A percentile compares a stretch with the other conserved stretches of the same genome.
These are phyloP conservation scores for Henicopernis longicauda DNA, from an alignment of 2,113 vertebrate genomes.

Conservation along the genomic window DNA sequence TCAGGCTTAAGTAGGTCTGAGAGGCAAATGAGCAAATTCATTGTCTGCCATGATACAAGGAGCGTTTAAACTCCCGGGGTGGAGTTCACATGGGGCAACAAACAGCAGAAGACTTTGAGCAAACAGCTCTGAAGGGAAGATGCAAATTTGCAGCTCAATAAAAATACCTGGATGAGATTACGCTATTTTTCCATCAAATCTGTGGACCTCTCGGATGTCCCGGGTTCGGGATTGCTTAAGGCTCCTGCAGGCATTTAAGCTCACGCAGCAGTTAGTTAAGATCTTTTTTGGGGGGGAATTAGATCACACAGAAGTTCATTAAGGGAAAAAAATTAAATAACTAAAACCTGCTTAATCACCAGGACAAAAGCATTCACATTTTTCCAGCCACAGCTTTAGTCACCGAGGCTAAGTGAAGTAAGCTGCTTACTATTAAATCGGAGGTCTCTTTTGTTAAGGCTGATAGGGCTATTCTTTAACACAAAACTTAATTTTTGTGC, in stretches of 20 bases:
- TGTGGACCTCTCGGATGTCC: neutral
- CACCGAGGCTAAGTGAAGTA: neutral
- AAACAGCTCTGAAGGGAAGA: neutral
- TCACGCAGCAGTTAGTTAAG: neutral
- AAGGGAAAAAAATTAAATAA: neutral
- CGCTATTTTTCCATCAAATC: neutral
- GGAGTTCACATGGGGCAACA: neutral
- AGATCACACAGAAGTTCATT: neutral
- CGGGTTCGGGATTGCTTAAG: neutral
- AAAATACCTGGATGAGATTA: neutral
- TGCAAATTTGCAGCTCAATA: neutral
- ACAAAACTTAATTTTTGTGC: neutral
- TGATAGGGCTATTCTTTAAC: neutral
- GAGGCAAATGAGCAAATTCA: neutral
- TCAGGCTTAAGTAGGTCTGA: neutral
- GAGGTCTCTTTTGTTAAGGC: constrained; percentile 25
- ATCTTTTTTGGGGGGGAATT: neutral
- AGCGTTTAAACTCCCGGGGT: rapidly evolving
- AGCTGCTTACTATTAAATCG: constrained; percentile 45
- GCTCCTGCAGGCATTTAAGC: neutral
- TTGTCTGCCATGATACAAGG: rapidly evolving
- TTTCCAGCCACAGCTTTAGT: constrained; percentile 17
- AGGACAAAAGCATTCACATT: constrained; percentile 38
- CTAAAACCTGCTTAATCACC: constrained; percentile 35
- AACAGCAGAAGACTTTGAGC: neutral